These are phyloP conservation scores for Dendrolimus punctatus DNA, from an alignment of 1,140 invertebrate genomes.

Conservation along the genomic window DNA sequence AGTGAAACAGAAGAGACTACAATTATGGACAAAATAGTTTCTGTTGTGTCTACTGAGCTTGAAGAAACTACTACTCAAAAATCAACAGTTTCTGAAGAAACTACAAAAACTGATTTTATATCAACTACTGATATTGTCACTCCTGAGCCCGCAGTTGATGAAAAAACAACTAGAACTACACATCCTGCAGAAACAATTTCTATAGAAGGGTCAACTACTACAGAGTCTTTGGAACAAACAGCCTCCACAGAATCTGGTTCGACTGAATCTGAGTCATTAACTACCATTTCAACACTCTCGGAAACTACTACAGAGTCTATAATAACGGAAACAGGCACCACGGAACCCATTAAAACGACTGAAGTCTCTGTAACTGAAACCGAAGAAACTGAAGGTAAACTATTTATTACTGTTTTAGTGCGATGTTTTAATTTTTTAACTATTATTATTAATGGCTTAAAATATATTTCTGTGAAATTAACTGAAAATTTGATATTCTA, in stretches of 20 bases:
- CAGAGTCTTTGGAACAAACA: conserved; percentile 5
- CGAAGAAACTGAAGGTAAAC: conserved; percentile 6
- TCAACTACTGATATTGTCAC: conserved; percentile 8
- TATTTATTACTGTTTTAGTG: not conserved
- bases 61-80: conserved; percentile 3
- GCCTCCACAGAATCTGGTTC: conserved; percentile 7
- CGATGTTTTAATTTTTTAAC: too few species aligned
- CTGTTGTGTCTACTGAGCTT: not conserved
- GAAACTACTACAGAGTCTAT: conserved; percentile 9
- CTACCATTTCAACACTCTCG: not conserved
- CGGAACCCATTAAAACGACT: not conserved
- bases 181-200: conserved; percentile 10
- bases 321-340: not conserved
- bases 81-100: not conserved
- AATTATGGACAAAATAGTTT: too few species aligned
- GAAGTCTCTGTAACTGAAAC: conserved; percentile 9
- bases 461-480: too few species aligned
- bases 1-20: not conserved
- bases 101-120: not conserved
- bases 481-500: too few species aligned
- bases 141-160: conserved; percentile 10
- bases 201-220: conserved; percentile 7
- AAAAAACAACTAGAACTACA: conserved; percentile 14
- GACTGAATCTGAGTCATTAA: conserved; percentile 6
- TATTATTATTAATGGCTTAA: too few species aligned